Percentiles rank a stretch among this genome's conserved stretches.
These are phyloP conservation scores for Elanoides forficatus DNA, from an alignment of 2,113 vertebrate genomes.

Conservation along the genomic window DNA sequence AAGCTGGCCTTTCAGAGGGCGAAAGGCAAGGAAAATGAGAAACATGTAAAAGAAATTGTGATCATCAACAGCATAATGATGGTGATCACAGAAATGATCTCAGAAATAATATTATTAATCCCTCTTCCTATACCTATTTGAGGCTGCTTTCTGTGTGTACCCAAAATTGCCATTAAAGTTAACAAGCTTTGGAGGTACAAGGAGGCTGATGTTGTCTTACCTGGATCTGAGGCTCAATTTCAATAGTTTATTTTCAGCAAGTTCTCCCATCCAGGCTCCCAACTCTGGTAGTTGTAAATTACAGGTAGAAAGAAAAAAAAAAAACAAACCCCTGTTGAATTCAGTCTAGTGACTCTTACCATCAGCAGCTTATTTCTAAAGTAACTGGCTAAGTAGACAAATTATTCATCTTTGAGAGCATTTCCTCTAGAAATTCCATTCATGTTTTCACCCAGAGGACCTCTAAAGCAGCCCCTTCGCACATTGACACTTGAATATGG, in stretches of 20 bases:
- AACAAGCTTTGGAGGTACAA: neutral
- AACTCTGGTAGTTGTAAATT: neutral
- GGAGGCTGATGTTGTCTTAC: neutral
- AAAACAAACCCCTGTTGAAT: neutral
- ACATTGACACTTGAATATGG: conserved; percentile 1
- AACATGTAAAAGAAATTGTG: neutral
- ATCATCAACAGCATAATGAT: neutral
- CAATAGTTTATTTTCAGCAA: neutral
- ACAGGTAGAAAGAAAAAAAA: neutral
- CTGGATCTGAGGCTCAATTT: neutral
- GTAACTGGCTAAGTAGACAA: neutral
- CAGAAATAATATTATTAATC: neutral
- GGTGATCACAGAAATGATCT: neutral
- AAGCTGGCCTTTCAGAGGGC: neutral
- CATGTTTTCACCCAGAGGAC: neutral
- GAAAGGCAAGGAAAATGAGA: neutral
- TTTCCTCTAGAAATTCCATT: neutral
- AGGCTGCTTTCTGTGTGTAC: neutral
- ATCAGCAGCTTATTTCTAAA: neutral
- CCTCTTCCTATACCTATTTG: neutral
- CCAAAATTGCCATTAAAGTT: neutral
- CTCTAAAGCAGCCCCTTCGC: neutral
- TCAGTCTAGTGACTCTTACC: neutral
- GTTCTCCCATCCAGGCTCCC: neutral
- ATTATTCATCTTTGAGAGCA: neutral